Evolutionary conservation across 2,113 vertebrate genomes (phyloP).

Genomic region (Oncorhynchus nerka): DNA sequence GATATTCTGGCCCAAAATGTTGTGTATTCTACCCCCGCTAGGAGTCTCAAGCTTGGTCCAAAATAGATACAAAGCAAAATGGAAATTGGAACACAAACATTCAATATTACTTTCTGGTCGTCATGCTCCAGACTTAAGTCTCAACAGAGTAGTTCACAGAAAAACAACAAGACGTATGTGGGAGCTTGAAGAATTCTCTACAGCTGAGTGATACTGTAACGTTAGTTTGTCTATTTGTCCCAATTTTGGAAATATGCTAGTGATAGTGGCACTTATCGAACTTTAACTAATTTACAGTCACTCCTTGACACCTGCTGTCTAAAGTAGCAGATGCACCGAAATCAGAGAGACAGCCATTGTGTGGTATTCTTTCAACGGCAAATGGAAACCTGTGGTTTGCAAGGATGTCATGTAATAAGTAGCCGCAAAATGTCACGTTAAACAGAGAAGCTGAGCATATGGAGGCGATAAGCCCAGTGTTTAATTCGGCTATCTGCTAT

Average conservation of each 20-base stretch:
- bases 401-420: not conserved
- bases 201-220: not conserved
- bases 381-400: not conserved
- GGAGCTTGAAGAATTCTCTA: not conserved
- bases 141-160: not conserved
- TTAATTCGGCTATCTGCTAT: slow-evolving; percentile 24
- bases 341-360: not conserved
- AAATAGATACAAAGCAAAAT: slow-evolving; percentile 24
- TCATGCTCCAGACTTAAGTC: not conserved
- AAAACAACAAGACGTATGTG: not conserved
- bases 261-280: not conserved
- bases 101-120: not conserved
- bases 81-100: slow-evolving; percentile 3
- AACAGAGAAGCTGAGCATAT: not conserved
- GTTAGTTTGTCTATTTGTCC: not conserved
- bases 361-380: no score
- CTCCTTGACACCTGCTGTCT: not conserved
- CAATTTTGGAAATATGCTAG: not conserved
- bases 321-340: not conserved
- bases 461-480: slow-evolving; percentile 8
- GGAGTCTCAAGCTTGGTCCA: slow-evolving; percentile 20
- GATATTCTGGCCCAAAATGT: not conserved
- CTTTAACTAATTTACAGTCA: not conserved
- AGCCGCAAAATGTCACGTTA: not conserved
- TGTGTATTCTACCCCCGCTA: slow-evolving; percentile 13